Conservation (phyloP, 2,888 invertebrate species). For the Cerastis leucographa region DNA sequence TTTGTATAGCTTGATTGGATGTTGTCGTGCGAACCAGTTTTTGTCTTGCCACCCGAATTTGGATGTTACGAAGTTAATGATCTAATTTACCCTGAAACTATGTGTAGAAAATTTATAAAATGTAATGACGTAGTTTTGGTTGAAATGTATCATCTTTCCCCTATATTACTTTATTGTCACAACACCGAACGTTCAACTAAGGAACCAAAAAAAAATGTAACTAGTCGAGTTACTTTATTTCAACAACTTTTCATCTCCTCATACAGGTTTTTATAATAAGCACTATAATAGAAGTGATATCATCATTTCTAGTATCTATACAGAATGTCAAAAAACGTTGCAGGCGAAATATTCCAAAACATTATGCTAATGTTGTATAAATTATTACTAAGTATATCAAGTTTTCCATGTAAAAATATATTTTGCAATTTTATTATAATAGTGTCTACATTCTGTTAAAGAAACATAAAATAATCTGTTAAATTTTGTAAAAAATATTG, state of each 20-base stretch:
- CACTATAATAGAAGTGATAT: constrained; percentile 22
- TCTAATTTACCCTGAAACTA: too few relatives aligned
- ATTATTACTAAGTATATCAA: not conserved
- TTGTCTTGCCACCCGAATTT: not conserved
- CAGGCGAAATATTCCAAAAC: constrained; percentile 5
- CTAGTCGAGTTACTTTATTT: not conserved
- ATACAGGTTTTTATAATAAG: not conserved
- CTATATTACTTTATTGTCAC: not conserved
- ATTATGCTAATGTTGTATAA: constrained; percentile 4
- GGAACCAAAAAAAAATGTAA: not conserved
- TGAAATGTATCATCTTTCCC: too few relatives aligned
- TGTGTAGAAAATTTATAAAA: too few relatives aligned
- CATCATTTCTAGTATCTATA: constrained; percentile 1
- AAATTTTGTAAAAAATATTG: not conserved
- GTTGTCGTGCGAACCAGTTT: not conserved
- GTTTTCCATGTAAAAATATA: not conserved
- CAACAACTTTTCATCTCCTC: not conserved
- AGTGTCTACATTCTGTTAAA: not conserved
- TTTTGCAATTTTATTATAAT: not conserved
- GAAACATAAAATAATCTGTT: not conserved
- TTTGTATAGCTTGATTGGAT: too few relatives aligned
- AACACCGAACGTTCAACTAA: not conserved
- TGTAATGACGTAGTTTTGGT: too few relatives aligned
- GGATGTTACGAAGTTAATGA: not conserved
- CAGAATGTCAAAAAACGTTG: constrained; percentile 5